Evolutionary conservation across 2,113 vertebrate species (phyloP).

Genomic region (Australoheros scitulus): DNA sequence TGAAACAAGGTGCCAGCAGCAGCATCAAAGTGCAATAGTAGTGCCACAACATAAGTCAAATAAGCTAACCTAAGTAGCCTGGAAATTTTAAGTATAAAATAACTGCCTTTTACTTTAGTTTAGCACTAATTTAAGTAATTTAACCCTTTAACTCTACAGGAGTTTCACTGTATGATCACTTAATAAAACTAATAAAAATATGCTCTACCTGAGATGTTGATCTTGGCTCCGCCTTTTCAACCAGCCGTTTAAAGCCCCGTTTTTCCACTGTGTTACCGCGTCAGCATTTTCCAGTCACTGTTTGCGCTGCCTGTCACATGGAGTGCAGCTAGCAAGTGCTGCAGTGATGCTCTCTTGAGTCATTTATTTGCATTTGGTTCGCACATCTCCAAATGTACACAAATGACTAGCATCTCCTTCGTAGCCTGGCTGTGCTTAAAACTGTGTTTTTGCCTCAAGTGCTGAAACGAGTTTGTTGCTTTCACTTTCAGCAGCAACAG

Average conservation of each 20-base stretch:
- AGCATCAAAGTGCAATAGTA: background rate
- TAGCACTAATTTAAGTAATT: background rate
- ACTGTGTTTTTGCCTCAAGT: background rate
- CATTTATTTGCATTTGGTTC: background rate
- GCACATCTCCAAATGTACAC: background rate
- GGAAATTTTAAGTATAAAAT: background rate
- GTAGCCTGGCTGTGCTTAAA: background rate
- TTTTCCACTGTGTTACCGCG: background rate
- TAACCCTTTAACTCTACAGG: background rate
- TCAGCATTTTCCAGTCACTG: background rate
- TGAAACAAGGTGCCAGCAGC: background rate
- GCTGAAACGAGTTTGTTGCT: background rate
- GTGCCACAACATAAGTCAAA: background rate
- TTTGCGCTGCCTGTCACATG: background rate
- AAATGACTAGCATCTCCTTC: background rate
- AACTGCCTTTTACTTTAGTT: background rate
- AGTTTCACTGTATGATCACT: rapidly evolving
- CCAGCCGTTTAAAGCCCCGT: background rate
- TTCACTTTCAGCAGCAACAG: background rate
- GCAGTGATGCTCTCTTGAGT: rapidly evolving
- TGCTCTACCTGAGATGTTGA: background rate
- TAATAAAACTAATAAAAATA: background rate
- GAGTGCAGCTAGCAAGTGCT: background rate
- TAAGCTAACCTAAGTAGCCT: background rate
- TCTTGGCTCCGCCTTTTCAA: no score